Conservation (phyloP, 2,113 vertebrate species). For the Oncorhynchus mykiss region DNA sequence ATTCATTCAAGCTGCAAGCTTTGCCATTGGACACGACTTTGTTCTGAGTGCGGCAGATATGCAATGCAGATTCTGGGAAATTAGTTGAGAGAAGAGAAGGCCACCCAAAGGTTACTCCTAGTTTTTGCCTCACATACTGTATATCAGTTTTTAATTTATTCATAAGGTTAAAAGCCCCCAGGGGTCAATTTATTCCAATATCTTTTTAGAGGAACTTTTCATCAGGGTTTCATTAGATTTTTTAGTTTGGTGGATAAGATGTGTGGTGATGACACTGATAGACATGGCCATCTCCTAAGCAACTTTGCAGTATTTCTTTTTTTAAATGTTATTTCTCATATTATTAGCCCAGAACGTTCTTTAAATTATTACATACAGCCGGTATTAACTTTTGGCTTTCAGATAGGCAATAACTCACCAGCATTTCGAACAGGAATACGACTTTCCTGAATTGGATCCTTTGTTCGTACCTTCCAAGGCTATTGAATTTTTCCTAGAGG, state of each 20-base stretch:
- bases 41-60: conserved; percentile 17
- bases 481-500: no score
- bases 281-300: conserved; percentile 16
- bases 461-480: no score
- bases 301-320: no score
- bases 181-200: conserved; percentile 15
- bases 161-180: background rate
- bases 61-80: conserved; percentile 13
- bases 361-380: no score
- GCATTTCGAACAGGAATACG: no score
- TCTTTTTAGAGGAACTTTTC: conserved; percentile 17
- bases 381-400: no score
- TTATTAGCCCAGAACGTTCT: no score
- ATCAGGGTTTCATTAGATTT: conserved; percentile 11
- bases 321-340: no score
- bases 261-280: conserved; percentile 38
- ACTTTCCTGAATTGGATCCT: no score
- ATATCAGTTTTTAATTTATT: conserved; percentile 27
- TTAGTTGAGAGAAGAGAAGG: conserved; percentile 14
- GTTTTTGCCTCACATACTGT: conserved; percentile 17
- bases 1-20: conserved; percentile 28
- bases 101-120: conserved; percentile 23
- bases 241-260: background rate
- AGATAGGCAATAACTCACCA: no score
- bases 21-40: conserved; percentile 9